These are phyloP conservation scores for Pegea sp. DNA, from an alignment of 23 tunicate genomes.

Conservation along the genomic window DNA sequence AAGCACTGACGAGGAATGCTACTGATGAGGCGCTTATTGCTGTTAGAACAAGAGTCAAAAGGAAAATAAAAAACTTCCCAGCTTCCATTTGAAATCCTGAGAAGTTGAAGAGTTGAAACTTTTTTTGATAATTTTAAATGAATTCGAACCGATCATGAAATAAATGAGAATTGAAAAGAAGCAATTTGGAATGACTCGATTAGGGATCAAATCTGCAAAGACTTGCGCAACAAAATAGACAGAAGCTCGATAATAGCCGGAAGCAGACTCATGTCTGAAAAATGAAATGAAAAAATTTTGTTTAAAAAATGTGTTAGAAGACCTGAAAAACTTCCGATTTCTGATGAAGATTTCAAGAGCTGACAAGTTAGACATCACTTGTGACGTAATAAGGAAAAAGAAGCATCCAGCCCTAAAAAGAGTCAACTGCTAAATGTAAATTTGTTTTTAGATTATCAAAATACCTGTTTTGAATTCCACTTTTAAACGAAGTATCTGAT, in stretches of 20 bases:
- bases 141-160: conserved; percentile 75
- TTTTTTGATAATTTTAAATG: not conserved
- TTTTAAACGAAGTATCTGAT: conserved; percentile 23
- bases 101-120: not conserved
- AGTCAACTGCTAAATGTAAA: too few species aligned
- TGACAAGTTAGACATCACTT: conserved; percentile 79
- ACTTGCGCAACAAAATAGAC: conserved; percentile 73
- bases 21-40: conserved; percentile 57
- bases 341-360: conserved; percentile 68
- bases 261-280: conserved; percentile 70
- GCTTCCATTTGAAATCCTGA: conserved; percentile 55
- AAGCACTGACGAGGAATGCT: conserved; percentile 74
- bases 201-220: conserved; percentile 71
- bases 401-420: conserved; percentile 65
- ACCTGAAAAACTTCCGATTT: conserved; percentile 62
- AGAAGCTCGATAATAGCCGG: conserved; percentile 77
- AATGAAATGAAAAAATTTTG: not conserved
- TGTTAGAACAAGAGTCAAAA: conserved; percentile 27
- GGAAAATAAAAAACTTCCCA: conserved; percentile 53
- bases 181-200: conserved; percentile 54
- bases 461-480: conserved; percentile 82
- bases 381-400: conserved; percentile 63
- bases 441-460: not conserved
- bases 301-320: conserved; percentile 4
- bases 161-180: conserved; percentile 41